These are phyloP conservation scores for Strigamia transsilvanica DNA, from an alignment of 2,888 invertebrate genomes.

Conservation along the genomic window DNA sequence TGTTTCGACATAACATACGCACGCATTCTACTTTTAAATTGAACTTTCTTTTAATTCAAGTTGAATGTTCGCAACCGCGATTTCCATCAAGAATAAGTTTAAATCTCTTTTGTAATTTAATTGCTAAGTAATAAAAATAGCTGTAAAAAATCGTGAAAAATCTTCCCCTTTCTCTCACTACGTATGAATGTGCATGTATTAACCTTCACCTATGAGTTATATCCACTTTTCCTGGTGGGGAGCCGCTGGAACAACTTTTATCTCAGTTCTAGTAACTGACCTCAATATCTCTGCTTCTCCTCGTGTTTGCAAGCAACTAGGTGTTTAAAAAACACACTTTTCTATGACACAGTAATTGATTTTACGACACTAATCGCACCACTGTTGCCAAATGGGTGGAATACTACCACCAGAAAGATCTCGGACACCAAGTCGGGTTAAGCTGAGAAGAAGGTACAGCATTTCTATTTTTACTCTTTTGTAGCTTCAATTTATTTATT, in stretches of 20 bases:
- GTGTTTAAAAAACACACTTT: neutral
- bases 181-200: neutral
- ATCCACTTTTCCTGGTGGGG: conserved; percentile 30
- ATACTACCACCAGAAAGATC: neutral
- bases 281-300: neutral
- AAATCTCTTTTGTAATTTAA: neutral
- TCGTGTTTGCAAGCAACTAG: neutral
- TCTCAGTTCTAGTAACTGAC: neutral
- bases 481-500: neutral
- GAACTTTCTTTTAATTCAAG: neutral
- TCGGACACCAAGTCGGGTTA: neutral
- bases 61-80: neutral
- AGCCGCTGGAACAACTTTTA: neutral
- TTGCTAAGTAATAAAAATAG: neutral
- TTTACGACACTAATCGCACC: neutral
- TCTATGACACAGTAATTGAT: neutral
- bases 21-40: neutral
- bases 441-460: neutral
- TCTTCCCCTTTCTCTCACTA: neutral
- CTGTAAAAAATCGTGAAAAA: neutral
- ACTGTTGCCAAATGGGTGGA: neutral
- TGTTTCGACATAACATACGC: neutral
- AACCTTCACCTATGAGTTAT: conserved; percentile 30
- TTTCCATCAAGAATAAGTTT: neutral
- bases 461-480: neutral